A percentile compares a stretch with the other conserved stretches of the same genome.
phyloP scores from a whole-genome alignment of 2,797 vertebrate genomes.

The Naso thynnoides region DNA sequence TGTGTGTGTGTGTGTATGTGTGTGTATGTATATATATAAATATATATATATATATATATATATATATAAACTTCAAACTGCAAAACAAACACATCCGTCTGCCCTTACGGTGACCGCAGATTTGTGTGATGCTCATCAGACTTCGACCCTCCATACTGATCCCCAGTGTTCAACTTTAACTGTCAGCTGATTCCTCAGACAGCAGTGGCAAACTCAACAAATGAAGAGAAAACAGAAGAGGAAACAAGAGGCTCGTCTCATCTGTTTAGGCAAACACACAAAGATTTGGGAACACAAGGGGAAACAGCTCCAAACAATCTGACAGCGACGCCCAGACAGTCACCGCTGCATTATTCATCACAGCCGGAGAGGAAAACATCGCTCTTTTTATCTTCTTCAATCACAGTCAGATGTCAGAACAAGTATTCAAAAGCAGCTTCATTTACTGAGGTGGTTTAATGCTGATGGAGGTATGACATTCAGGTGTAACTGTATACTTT shows the following conservation, averaged over 20 bases:
- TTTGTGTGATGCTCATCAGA: background rate
- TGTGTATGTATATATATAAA: too few relatives aligned
- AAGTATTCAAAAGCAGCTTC: constrained; percentile 22
- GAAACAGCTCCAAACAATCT: constrained; percentile 28
- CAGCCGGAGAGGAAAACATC: constrained; percentile 18
- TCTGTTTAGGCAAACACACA: constrained; percentile 45
- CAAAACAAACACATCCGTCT: constrained; percentile 13
- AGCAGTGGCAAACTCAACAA: constrained; percentile 39
- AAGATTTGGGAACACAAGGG: constrained; percentile 23
- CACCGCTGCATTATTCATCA: constrained; percentile 52
- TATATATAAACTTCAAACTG: too few relatives aligned
- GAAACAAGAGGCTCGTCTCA: constrained; percentile 33
- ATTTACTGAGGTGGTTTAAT: constrained; percentile 11
- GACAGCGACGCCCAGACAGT: constrained; percentile 32
- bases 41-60: too few relatives aligned
- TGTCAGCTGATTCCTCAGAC: constrained; percentile 41
- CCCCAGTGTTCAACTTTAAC: constrained; percentile 9
- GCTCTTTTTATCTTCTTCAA: constrained; percentile 42
- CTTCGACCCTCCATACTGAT: background rate
- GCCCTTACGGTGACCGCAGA: background rate
- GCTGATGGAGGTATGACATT: background rate
- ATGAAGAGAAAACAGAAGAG: constrained; percentile 3
- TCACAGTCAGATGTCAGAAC: constrained; percentile 40
- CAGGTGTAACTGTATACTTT: constrained; percentile 12
- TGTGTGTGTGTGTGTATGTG: too few relatives aligned